Evolutionary conservation across 2,888 invertebrate species (phyloP).

Genomic region (Siphlonurus alternatus): DNA sequence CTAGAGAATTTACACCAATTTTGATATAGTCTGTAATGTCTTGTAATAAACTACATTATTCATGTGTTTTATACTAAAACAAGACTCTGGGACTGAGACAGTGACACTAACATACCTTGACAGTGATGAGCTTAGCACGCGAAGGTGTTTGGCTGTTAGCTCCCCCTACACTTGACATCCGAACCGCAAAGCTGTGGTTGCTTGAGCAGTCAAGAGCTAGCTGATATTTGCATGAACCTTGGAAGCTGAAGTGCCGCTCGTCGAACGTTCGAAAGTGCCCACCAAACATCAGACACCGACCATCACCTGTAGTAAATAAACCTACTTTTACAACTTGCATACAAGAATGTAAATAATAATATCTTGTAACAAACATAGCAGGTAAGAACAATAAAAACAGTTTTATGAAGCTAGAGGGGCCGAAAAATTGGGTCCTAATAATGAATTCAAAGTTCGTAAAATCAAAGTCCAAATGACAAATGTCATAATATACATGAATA

Average conservation of each 20-base stretch:
- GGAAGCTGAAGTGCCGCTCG: constrained; percentile 83
- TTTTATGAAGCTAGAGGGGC: no score
- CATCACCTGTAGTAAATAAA: constrained; percentile 41
- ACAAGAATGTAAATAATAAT: no score
- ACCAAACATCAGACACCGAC: constrained; percentile 85
- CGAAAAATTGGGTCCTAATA: no score
- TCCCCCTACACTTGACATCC: constrained; percentile 77
- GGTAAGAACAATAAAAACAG: no score
- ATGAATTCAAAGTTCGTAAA: no score
- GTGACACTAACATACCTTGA: constrained; percentile 35
- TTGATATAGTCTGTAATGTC: no score
- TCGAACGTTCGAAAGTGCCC: constrained; percentile 94
- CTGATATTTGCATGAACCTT: constrained; percentile 85
- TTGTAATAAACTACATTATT: no score
- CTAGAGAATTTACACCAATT: background rate
- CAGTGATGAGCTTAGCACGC: constrained; percentile 76
- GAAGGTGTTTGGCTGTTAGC: constrained; percentile 67
- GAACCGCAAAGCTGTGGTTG: constrained; percentile 57
- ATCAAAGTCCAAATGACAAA: no score
- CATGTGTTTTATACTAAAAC: background rate
- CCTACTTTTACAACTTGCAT: no score
- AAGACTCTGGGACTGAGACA: background rate
- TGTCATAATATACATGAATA: no score
- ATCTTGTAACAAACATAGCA: background rate
- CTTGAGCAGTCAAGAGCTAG: constrained; percentile 59